Base-by-base conservation (phyloP, 2,113 vertebrate genomes). In the Oreochromis tanganicae region DNA sequence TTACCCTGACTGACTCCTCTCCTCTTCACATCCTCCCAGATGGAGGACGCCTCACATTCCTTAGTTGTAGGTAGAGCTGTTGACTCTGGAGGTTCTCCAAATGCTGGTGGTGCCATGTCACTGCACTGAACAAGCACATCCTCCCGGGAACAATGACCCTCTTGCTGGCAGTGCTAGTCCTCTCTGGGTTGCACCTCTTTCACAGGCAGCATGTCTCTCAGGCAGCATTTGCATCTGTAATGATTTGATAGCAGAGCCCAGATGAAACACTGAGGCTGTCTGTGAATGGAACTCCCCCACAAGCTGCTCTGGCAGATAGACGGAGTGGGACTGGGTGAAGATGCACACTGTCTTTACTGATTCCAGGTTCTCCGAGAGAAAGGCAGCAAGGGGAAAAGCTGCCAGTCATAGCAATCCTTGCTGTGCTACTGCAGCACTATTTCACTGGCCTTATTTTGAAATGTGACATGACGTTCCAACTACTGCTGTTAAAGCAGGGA, bases 141-240 rank as follows among this genome's bases (percentile, higher is more conserved):
- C 86, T 90, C 91, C 86, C 36, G 78, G 91, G 91, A 93, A 95
- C 91, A 94, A 94, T 95, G 93, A 94, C 88, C 92, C 92, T 73
- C 87, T 92, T 83, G 86, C 93, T 94, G 93, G 91, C 94, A 94
- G 71, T 21, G 9, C 83, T 56, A 73, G n/a, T 89, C 84, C 85
- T 89, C 66, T 80, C 88, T 79, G 61, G 86, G 87, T 87, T 92
- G 86, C 90, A 88, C 89, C 91, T 85, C 87, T 84, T 84, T 82
- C 66, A 84, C 82, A 81, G 86, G 92, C 93, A 68, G 84, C 80
- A 38, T 82, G 86, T 73, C 68, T 89, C 88, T 46, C 90, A 83
- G 85, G 90, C 89, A 83, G 84, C 84, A 92, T 93, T 94, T 93
- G 95, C 95, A 94, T 95, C 95, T 96, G 95, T 93, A 95, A 95